Conservation (phyloP, 2,113 vertebrate genomes). For the Scophthalmus maximus region DNA sequence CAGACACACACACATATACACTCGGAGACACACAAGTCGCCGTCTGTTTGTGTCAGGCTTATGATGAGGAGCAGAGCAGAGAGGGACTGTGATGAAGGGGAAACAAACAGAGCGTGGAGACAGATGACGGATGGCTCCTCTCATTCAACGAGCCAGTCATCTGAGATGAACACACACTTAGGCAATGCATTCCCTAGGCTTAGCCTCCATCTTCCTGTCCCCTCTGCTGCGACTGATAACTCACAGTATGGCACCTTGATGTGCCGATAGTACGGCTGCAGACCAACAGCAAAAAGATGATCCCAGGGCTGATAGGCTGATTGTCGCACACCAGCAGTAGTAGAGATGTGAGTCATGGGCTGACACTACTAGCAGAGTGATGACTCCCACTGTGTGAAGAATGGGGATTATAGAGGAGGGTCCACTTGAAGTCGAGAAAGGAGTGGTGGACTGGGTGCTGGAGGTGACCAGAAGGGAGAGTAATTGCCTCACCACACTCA, state of each 20-base stretch:
- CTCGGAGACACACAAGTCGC: constrained; percentile 26
- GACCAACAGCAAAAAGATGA: constrained; percentile 34
- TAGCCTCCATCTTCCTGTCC: constrained; percentile 50
- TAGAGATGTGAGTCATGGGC: constrained; percentile 45
- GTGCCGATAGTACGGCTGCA: constrained; percentile 31
- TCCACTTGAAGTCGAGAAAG: constrained; percentile 50
- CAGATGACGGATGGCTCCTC: constrained; percentile 65
- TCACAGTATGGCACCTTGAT: constrained; percentile 52
- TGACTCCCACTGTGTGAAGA: constrained; percentile 62
- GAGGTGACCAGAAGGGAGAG: constrained; percentile 72
- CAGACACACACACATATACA: constrained; percentile 39
- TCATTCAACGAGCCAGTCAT: constrained; percentile 55
- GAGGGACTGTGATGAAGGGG: constrained; percentile 61
- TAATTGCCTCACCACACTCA: constrained; percentile 73
- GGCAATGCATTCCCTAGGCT: constrained; percentile 27
- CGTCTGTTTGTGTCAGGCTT: constrained; percentile 49
- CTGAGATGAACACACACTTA: constrained; percentile 59
- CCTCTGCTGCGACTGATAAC: constrained; percentile 52
- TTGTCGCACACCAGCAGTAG: constrained; percentile 34
- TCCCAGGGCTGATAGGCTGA: constrained; percentile 43
- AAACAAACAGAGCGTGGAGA: constrained; percentile 65
- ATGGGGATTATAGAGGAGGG: constrained; percentile 63
- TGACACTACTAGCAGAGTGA: constrained; percentile 44
- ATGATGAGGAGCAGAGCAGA: constrained; percentile 56
- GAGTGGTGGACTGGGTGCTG: constrained; percentile 45